Evolutionary conservation across 2,888 invertebrate species (phyloP).

Genomic region (Acrobasis consociella): DNA sequence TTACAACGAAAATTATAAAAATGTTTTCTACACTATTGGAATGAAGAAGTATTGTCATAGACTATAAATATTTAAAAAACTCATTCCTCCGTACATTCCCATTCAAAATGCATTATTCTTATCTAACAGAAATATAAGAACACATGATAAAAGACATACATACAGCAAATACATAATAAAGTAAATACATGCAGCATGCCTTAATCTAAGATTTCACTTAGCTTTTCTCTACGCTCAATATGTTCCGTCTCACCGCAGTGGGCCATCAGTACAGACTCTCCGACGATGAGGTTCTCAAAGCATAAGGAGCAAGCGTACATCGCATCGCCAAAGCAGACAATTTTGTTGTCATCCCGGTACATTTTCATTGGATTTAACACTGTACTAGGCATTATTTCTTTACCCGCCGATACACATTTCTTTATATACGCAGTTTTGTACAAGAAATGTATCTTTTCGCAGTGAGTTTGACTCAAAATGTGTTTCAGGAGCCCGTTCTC

Average conservation of each 20-base stretch:
- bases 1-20: too few relatives aligned
- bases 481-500: constrained; percentile 64
- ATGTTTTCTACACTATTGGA: too few relatives aligned
- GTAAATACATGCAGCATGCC: constrained; percentile 37
- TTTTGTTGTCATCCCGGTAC: constrained; percentile 75
- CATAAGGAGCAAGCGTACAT: constrained; percentile 72
- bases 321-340: constrained; percentile 75
- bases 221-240: constrained; percentile 51
- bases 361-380: constrained; percentile 73
- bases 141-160: constrained; percentile 28
- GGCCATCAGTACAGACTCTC: constrained; percentile 69
- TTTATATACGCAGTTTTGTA: constrained; percentile 77
- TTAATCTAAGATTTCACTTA: constrained; percentile 57
- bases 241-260: constrained; percentile 63
- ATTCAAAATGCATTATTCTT: too few relatives aligned
- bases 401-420: constrained; percentile 63
- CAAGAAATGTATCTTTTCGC: constrained; percentile 71
- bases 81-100: too few relatives aligned
- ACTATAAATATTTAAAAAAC: too few relatives aligned
- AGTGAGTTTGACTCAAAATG: constrained; percentile 63
- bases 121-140: not conserved
- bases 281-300: constrained; percentile 68
- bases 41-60: too few relatives aligned
- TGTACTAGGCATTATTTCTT: constrained; percentile 73
- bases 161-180: too few relatives aligned